Base-by-base conservation (phyloP, 2,888 invertebrate genomes). In the Caradrina kadenii region DNA sequence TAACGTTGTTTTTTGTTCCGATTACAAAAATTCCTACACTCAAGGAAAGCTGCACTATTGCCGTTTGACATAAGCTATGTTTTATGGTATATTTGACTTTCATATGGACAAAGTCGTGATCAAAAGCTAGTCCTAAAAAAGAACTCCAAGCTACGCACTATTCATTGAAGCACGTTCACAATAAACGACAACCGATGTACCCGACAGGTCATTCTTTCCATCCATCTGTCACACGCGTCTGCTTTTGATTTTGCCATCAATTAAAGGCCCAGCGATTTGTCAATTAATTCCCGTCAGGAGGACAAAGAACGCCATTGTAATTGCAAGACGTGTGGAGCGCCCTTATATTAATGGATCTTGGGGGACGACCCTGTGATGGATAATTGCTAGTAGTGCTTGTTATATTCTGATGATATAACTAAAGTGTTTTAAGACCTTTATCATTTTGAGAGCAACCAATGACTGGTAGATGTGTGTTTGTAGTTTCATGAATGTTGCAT, bases 201-300 rank as follows among this genome's bases (percentile, higher is more conserved):
- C 54, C 13, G 61, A 74, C 62, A 52, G 62, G 15, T 64, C 54
- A 73, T 76, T 81, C 81, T 81, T 84, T 81, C 69, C 65, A 75
- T 73, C 79, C 76, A 87, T 87, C 86, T 71, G 84, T 86, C 87
- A 82, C 63, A 73, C 71, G 53, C 55, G 79, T 64, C 83, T 86
- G 85, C 80, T 85, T 87, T 83, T 86, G 86, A 85, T 80, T 84
- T 73, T 21, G 58, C 83, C 85, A 89, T 89, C 88, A 89, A 89
- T 89, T 88, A 86, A 85, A 84, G 80, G 79, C 68, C 82, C 79
- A 81, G 79, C 86, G 86, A 89, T 89, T 89, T 88, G 88, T 90
- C 92, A 90, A 93, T 93, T 93, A 93, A 92, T 92, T 88, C 87
- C 78, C 85, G 89, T 90, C 91, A 87, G 65, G 63, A 77, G 85